Percentiles rank a stretch among this genome's conserved stretches.
Conservation (phyloP, 2,888 invertebrate species). For the Agrypnus murinus region DNA sequence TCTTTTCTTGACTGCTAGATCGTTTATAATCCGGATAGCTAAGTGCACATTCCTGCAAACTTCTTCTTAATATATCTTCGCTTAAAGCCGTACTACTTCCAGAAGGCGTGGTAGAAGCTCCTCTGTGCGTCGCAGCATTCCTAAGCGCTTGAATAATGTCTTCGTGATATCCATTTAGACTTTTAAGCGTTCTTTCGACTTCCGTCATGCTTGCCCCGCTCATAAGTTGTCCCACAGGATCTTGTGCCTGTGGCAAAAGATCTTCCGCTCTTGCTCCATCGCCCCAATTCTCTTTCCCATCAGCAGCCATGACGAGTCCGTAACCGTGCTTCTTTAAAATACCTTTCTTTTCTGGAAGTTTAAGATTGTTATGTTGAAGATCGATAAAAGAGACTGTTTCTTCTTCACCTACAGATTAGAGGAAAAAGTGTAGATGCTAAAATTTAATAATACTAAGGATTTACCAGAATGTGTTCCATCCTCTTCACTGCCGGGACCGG, state of each 20-base stretch:
- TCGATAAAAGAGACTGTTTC: constrained; percentile 89
- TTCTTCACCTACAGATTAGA: constrained; percentile 77
- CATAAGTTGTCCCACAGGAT: constrained; percentile 77
- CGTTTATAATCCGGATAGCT: constrained; percentile 80
- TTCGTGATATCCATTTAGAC: constrained; percentile 93
- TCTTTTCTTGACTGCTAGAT: constrained; percentile 78
- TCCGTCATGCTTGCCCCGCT: constrained; percentile 79
- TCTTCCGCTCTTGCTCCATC: constrained; percentile 78
- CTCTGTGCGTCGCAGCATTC: constrained; percentile 83
- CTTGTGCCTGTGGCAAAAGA: constrained; percentile 72
- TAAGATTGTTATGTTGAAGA: constrained; percentile 83
- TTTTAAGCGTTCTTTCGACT: constrained; percentile 90
- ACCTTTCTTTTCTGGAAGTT: constrained; percentile 92
- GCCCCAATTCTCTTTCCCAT: constrained; percentile 84
- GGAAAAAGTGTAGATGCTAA: background rate
- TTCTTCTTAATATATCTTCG: constrained; percentile 81
- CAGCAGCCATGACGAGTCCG: constrained; percentile 81
- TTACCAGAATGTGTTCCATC: constrained; percentile 86
- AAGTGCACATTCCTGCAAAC: constrained; percentile 77
- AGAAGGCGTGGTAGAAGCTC: constrained; percentile 73
- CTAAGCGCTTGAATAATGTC: constrained; percentile 93
- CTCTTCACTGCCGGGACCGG: constrained; percentile 81
- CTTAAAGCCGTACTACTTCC: constrained; percentile 79
- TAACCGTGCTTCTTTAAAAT: constrained; percentile 92
- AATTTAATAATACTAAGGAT: constrained; percentile 8